Evolutionary conservation across 2,888 invertebrate species (phyloP).

Genomic region (Mechanitis messenoides): DNA sequence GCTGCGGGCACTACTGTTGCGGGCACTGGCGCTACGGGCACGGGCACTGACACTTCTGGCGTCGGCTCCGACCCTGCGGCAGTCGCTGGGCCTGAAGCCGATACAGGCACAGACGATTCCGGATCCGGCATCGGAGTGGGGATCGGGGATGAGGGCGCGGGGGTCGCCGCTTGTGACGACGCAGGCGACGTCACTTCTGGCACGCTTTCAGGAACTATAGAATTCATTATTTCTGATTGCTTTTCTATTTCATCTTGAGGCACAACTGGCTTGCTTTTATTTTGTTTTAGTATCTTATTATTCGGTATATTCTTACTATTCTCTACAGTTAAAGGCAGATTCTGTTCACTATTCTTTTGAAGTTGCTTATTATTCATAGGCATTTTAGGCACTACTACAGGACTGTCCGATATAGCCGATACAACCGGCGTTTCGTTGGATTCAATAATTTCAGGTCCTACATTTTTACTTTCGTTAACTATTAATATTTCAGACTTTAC

Average conservation of each 20-base stretch:
- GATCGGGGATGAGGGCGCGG: conserved; percentile 13
- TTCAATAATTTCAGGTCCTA: conserved; percentile 60
- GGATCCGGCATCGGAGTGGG: conserved; percentile 1
- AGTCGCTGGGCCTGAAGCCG: conserved; percentile 21
- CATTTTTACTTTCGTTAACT: conserved; percentile 62
- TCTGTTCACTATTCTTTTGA: conserved; percentile 57
- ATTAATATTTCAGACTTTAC: conserved; percentile 66
- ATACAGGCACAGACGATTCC: conserved; percentile 3
- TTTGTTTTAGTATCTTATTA: conserved; percentile 54
- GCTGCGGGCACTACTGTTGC: conserved; percentile 26
- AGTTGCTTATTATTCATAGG: conserved; percentile 61
- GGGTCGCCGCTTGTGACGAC: conserved; percentile 11
- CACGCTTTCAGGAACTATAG: conserved; percentile 21
- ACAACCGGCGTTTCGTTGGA: conserved; percentile 79
- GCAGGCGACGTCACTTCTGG: conserved; percentile 9
- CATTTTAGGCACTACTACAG: conserved; percentile 78
- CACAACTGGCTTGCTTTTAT: conserved; percentile 55
- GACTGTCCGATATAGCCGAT: conserved; percentile 82
- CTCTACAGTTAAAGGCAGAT: conserved; percentile 57
- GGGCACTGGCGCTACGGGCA: conserved; percentile 27
- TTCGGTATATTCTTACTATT: conserved; percentile 54
- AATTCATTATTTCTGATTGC: conserved; percentile 30
- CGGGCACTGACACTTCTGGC: conserved; percentile 29
- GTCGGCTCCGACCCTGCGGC: conserved; percentile 26
- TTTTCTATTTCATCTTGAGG: conserved; percentile 53